Base-by-base conservation (phyloP, 2,113 vertebrate genomes). In the Miniopterus natalensis region DNA sequence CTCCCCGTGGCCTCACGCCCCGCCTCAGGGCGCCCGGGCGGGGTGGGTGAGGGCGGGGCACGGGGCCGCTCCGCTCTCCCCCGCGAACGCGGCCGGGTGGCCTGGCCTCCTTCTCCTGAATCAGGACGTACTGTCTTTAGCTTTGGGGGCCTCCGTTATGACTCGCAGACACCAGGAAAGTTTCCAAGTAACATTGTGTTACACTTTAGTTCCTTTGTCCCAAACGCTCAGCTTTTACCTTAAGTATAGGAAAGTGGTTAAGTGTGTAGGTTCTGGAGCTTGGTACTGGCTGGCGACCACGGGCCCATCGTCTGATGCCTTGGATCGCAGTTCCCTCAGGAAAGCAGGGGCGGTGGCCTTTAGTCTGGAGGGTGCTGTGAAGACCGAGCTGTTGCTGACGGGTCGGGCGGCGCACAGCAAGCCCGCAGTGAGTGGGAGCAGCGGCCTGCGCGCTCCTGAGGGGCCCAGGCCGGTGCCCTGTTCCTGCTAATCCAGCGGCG, bases 131-230 rank as follows among this genome's bases (percentile, higher is more conserved):
- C 1, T 49, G 51, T 51, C 66, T 83, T 88, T 40, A 66, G 66
- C 59, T 95, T 31, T 93, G 84, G 49, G 49, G 65, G 49, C 21
- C 49, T 96, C 5, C n/a, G 78, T 27, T 80, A 17, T 75, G 85
- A 11, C 36, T 79, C 8, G 2, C 27, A 45, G 88, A 70, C 12
- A 27, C 23, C 10, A 84, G 90, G 40, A 85, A 80, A 83, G 14
- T n/a, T 93, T 95, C 40, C 53, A 93, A 51, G 74, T 61, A 36
- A 53, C 70, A 49, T 65, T 31, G 29, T 57, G 23, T 83, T 94
- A 66, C 29, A 40, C 17, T 65, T 51, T 55, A 80, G 13, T 65
- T 94, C 25, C 47, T 55, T 84, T 45, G 47, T 51, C 73, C 73
- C 51, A 74, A 59, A 57, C 79, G 74, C 12, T 51, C 66, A 18